Evolutionary conservation across 2,113 vertebrate species (phyloP).

Genomic region (Lasiurus borealis): DNA sequence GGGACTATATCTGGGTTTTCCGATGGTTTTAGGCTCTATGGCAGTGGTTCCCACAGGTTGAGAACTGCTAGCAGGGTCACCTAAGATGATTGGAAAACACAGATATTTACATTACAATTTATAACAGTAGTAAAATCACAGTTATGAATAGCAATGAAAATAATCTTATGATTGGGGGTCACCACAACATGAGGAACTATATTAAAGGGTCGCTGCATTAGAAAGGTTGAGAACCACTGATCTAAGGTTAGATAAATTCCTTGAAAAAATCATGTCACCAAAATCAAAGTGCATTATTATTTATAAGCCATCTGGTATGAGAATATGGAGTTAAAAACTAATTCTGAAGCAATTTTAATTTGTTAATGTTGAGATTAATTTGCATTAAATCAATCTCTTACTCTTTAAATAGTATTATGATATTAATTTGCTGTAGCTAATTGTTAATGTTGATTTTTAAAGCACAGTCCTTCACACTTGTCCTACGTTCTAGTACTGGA

Average conservation of each 20-base stretch:
- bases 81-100: too few species aligned
- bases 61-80: too few species aligned
- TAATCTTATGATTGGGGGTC: too few species aligned
- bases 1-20: too few species aligned
- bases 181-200: too few species aligned
- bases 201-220: too few species aligned
- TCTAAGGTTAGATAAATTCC: neutral
- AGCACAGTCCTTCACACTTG: neutral
- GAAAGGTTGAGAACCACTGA: neutral
- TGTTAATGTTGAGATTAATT: neutral
- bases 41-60: too few species aligned
- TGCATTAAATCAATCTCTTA: neutral
- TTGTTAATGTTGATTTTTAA: constrained; percentile 8
- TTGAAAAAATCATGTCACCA: neutral
- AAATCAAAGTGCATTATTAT: neutral
- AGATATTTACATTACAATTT: too few species aligned
- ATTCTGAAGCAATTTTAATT: constrained; percentile 44
- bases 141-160: too few species aligned
- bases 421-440: neutral
- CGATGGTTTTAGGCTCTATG: too few species aligned
- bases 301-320: neutral
- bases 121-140: too few species aligned
- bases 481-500: neutral
- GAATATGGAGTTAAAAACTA: neutral
- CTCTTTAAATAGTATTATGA: neutral